A percentile compares a stretch with the other conserved stretches of the same genome.
Conservation (phyloP, 2,888 invertebrate genomes). For the Papilio gigon region DNA sequence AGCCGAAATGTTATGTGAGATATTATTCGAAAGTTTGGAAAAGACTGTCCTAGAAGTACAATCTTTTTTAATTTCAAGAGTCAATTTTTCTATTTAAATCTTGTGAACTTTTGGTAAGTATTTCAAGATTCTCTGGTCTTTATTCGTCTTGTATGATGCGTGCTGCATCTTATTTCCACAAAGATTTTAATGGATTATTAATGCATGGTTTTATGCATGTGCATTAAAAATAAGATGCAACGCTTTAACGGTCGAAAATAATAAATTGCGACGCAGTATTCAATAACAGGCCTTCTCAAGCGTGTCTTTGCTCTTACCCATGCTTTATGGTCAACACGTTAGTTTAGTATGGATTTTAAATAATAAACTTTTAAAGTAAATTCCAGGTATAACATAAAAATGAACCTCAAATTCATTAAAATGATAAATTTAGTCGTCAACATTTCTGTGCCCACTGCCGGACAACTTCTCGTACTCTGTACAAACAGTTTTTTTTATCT, state of each 20-base stretch:
- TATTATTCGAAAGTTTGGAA: not conserved
- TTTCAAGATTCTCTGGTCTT: not conserved
- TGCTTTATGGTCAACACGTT: slow-evolving; percentile 40
- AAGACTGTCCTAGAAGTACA: not conserved
- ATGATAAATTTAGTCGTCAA: too few species aligned
- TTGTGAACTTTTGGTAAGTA: not conserved
- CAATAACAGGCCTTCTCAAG: slow-evolving; percentile 64
- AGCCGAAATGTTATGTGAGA: not conserved
- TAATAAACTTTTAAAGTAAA: too few species aligned
- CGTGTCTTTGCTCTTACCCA: slow-evolving; percentile 50
- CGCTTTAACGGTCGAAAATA: slow-evolving; percentile 65
- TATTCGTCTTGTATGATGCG: not conserved
- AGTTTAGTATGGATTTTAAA: slow-evolving; percentile 39
- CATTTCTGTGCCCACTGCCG: too few species aligned
- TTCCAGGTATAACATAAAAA: too few species aligned
- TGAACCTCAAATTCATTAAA: too few species aligned
- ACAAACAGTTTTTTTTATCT: too few species aligned
- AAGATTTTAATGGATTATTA: slow-evolving; percentile 8
- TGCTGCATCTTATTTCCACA: not conserved
- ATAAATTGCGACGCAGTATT: slow-evolving; percentile 65
- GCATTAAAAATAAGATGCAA: slow-evolving; percentile 43
- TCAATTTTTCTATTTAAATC: not conserved
- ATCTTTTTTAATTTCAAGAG: not conserved
- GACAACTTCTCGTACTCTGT: too few species aligned
- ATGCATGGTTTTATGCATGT: slow-evolving; percentile 9